Percentiles rank a stretch among this genome's conserved stretches.
Conservation (phyloP, 1,140 invertebrate species). For the Whitmania pigra region DNA sequence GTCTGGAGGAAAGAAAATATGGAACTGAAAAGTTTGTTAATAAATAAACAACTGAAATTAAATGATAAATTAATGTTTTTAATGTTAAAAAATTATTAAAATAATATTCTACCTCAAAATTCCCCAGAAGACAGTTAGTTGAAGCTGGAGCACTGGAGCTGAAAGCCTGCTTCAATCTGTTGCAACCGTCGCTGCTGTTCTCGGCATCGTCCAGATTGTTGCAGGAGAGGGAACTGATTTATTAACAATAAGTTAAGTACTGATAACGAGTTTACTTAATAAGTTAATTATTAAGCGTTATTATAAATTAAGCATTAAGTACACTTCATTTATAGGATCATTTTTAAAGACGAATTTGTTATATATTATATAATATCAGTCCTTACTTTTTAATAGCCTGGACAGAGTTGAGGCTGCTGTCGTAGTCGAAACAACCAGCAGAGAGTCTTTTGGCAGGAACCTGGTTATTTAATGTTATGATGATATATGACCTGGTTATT, state of each 20-base stretch:
- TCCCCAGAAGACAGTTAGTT: constrained; percentile 49
- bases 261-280: too few species aligned
- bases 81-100: too few species aligned
- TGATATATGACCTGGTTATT: too few species aligned
- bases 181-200: constrained; percentile 28
- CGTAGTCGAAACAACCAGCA: constrained; percentile 66
- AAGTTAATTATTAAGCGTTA: too few species aligned
- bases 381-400: constrained; percentile 67
- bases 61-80: too few species aligned
- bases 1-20: too few species aligned
- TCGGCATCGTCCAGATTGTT: constrained; percentile 32
- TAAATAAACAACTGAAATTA: background rate
- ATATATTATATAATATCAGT: background rate
- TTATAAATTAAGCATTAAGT: too few species aligned
- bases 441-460: constrained; percentile 55
- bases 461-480: constrained; percentile 32
- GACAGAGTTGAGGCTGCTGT: constrained; percentile 63
- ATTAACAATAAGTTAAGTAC: background rate
- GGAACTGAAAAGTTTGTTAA: background rate
- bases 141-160: constrained; percentile 46
- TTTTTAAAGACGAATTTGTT: too few species aligned
- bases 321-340: too few species aligned
- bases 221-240: constrained; percentile 37
- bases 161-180: constrained; percentile 28
- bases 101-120: constrained; percentile 54